Evolutionary conservation across 2,113 vertebrate genomes (phyloP), one percentile per base, ranked within the genome.

Genomic region (Suricata suricatta): DNA sequence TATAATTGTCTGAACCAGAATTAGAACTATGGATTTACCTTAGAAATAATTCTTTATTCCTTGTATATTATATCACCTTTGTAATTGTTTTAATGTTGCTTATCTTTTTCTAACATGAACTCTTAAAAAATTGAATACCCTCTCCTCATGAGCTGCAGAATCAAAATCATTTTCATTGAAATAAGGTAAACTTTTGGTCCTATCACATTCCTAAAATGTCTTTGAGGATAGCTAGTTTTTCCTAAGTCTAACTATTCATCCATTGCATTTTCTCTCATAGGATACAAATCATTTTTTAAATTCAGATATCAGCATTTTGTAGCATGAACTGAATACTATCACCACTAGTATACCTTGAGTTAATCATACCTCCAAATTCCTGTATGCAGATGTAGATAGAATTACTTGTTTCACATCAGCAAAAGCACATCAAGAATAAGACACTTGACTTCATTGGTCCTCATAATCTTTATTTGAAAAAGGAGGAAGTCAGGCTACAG

Each of bases 301-400:
- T 76, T 66, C 57, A 90, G 47, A 41, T 92, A 69, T 76, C 10
- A 92, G 66, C 60, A 92, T 89, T 92, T 94, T 82, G 50, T 92
- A 14, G 4, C 68, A 90, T 60, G 19, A 84, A n/a, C n/a, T 90
- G 19, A 84, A 80, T 81, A 41, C 74, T 91, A 44, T 81, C n/a
- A 68, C 87, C 52, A 44, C 17, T 79, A 31, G 17, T 63, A 7
- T 35, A 72, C n/a, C 90, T 81, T 47, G 25, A 93, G 74, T 74
- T 96, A 68, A 94, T 93, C 82, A 77, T 64, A 52, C 50, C 38
- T 33, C 25, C 38, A 88, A 79, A 79, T 87, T 96, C 25, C 27
- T 93, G 87, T 69, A 80, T 15, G 96, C 21, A 25, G 35, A 52
- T 21, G 66, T 57, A 90, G 72, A 71, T 82, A 81, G n/a, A 95